Evolutionary conservation across 2,888 invertebrate species (phyloP).

Genomic region (Eudasyphora cyanicolor): DNA sequence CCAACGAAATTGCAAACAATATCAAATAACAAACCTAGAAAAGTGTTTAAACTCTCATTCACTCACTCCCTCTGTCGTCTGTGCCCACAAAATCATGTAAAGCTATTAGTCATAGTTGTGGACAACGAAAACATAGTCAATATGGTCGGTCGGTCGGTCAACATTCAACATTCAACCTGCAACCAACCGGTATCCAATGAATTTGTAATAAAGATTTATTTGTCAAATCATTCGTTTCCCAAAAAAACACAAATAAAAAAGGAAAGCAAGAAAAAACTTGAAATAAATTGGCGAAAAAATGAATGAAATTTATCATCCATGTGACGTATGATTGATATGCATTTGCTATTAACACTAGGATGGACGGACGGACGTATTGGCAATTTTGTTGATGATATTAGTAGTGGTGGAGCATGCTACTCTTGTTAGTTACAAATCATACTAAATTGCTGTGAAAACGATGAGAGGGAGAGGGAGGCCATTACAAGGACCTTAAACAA

Average conservation of each 20-base stretch:
- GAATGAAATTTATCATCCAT: slow-evolving; percentile 13
- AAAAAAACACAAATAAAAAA: not conserved
- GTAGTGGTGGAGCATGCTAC: not conserved
- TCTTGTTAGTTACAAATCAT: too few relatives aligned
- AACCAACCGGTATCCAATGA: not conserved
- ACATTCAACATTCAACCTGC: not conserved
- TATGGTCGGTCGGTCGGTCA: not conserved
- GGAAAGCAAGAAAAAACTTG: not conserved
- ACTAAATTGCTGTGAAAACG: not conserved
- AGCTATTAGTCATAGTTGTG: not conserved
- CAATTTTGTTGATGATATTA: not conserved
- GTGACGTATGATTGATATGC: slow-evolving; percentile 18
- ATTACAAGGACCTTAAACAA: too few relatives aligned
- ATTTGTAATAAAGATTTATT: slow-evolving; percentile 13
- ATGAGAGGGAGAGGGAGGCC: not conserved
- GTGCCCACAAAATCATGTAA: not conserved
- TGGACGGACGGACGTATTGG: not conserved
- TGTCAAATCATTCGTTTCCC: not conserved
- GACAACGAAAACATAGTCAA: not conserved
- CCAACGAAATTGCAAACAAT: too few relatives aligned
- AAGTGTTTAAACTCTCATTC: too few relatives aligned
- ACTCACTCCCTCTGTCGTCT: too few relatives aligned
- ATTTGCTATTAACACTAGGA: not conserved
- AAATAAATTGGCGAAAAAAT: not conserved
- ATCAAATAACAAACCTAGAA: too few relatives aligned